Percentiles rank a stretch among this genome's conserved stretches.
phyloP scores from a whole-genome alignment of 2,888 invertebrate species.

The Nephrotoma guestfalica region DNA sequence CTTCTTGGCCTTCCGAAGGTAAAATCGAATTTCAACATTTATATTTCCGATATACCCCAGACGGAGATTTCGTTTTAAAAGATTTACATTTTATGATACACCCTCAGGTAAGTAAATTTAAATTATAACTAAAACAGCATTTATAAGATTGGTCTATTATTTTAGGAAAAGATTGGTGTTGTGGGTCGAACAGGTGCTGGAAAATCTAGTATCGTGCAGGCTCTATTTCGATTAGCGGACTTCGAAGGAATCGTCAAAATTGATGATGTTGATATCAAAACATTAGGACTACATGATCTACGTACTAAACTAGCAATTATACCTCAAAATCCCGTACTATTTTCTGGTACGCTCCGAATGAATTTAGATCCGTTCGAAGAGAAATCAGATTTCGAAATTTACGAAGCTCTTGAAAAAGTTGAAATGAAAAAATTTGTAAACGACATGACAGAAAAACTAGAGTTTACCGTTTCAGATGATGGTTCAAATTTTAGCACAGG shows the following conservation, averaged over 20 bases:
- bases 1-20: conserved; percentile 48
- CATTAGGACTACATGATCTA: conserved; percentile 53
- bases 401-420: conserved; percentile 56
- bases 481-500: conserved; percentile 76
- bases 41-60: conserved; percentile 45
- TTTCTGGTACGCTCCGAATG: conserved; percentile 55
- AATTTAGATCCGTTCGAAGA: conserved; percentile 66
- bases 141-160: neutral
- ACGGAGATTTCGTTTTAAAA: conserved; percentile 53
- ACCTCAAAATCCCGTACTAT: conserved; percentile 71
- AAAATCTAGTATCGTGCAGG: conserved; percentile 54
- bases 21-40: conserved; percentile 44
- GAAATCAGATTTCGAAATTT: conserved; percentile 48
- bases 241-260: conserved; percentile 54
- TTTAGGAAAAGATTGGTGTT: conserved; percentile 46
- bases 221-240: conserved; percentile 61
- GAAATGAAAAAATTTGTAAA: conserved; percentile 55
- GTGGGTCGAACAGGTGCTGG: conserved; percentile 73
- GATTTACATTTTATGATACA: conserved; percentile 39
- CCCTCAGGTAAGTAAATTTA: neutral
- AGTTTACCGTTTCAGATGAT: conserved; percentile 54
- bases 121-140: neutral
- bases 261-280: conserved; percentile 48
- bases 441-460: conserved; percentile 39
- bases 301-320: conserved; percentile 67